Evolutionary conservation across 2,797 vertebrate species (phyloP).

Genomic region (Coracias cyanogaster): DNA sequence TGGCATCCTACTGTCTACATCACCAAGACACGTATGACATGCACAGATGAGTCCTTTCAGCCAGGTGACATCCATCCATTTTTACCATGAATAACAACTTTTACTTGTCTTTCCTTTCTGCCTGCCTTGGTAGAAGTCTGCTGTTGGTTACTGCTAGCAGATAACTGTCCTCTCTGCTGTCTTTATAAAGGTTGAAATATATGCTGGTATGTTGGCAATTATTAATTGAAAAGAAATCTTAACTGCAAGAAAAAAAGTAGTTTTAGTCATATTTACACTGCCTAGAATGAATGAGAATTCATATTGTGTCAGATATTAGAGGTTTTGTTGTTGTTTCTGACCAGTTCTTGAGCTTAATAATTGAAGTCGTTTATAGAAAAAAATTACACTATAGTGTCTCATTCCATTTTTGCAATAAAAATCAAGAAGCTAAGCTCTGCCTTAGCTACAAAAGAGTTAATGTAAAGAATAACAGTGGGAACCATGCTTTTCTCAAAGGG

Average conservation of each 20-base stretch:
- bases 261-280: conserved; percentile 46
- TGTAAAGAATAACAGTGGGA: conserved; percentile 56
- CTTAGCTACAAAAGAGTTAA: conserved; percentile 46
- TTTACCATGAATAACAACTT: background rate
- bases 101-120: background rate
- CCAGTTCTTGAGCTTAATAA: background rate
- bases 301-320: background rate
- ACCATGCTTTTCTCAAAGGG: conserved; percentile 51
- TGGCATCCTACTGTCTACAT: background rate
- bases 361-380: background rate
- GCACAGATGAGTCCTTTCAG: background rate
- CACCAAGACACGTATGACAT: accelerated
- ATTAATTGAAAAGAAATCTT: conserved; percentile 15
- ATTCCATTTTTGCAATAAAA: background rate
- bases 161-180: background rate
- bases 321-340: conserved; percentile 10
- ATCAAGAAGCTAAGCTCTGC: background rate
- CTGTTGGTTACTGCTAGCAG: background rate
- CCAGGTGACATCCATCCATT: background rate
- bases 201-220: conserved; percentile 33
- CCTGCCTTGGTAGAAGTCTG: background rate
- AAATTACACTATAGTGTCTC: background rate
- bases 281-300: background rate
- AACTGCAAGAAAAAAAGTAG: conserved; percentile 19
- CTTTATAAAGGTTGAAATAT: background rate